Conservation (phyloP, 64 coral and sea anemone genomes). For the Actinia equina region DNA sequence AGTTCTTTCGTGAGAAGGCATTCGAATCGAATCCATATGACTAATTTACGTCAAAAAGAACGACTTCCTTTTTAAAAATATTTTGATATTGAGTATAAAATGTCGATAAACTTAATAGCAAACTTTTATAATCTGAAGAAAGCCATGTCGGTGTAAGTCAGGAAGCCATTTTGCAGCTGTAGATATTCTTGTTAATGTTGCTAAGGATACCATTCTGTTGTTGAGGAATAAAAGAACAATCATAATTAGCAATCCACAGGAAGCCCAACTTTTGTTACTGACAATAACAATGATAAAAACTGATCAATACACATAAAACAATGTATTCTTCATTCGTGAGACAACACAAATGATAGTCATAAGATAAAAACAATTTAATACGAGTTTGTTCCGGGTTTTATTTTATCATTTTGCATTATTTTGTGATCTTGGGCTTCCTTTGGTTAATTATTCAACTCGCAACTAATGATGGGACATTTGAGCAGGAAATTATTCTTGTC, state of each 20-base stretch:
- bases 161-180: constrained; percentile 7
- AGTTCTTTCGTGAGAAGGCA: background rate
- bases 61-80: background rate
- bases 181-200: background rate
- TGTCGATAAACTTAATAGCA: background rate
- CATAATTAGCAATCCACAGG: background rate
- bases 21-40: background rate
- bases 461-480: background rate
- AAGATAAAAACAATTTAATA: background rate
- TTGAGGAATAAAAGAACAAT: background rate
- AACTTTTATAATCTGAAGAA: background rate
- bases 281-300: background rate
- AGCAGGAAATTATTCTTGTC: constrained; percentile 16
- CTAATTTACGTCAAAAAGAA: background rate
- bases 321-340: too few species aligned
- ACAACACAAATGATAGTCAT: background rate
- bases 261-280: background rate
- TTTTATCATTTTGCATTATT: too few species aligned
- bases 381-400: background rate
- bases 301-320: background rate
- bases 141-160: background rate
- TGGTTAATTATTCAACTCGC: background rate
- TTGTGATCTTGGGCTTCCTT: background rate
- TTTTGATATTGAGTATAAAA: background rate
- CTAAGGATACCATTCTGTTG: background rate